Evolutionary conservation across 2,113 vertebrate species (phyloP).

Genomic region (Meriones unguiculatus): DNA sequence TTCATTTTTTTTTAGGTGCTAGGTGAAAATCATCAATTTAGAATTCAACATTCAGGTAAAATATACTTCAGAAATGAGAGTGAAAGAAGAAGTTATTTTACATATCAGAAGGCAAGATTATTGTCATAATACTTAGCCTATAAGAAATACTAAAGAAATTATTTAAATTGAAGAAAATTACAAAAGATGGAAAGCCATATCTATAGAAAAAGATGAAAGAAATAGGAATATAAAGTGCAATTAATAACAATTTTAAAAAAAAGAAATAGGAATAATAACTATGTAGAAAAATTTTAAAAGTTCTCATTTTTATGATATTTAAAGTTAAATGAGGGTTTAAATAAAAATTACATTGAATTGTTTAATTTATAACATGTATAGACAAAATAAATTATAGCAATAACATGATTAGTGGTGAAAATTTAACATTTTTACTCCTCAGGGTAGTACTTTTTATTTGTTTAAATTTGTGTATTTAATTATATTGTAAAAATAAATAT

Average conservation of each 20-base stretch:
- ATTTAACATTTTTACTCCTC: constrained; percentile 4
- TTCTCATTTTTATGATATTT: neutral
- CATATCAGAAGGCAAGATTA: neutral
- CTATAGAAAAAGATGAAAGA: neutral
- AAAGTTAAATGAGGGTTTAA: neutral
- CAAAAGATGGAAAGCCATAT: neutral
- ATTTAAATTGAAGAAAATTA: constrained; percentile 23
- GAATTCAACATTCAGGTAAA: neutral
- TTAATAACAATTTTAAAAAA: neutral
- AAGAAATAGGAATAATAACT: neutral
- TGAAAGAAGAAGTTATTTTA: constrained; percentile 43
- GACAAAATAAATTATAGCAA: neutral
- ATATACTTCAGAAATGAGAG: neutral
- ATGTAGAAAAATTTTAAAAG: neutral
- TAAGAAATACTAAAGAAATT: neutral
- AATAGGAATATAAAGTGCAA: neutral
- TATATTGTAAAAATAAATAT: neutral
- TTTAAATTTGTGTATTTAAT: constrained; percentile 7
- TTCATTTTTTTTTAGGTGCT: neutral
- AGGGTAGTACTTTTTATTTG: neutral
- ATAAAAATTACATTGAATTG: constrained; percentile 9
- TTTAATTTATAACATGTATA: constrained; percentile 38
- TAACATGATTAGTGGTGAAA: neutral
- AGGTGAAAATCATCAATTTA: neutral
- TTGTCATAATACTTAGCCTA: neutral